Percentiles rank a stretch among this genome's conserved stretches.
Evolutionary conservation across 2,797 vertebrate genomes (phyloP).

Genomic region (Parauchenoglanis ngamensis): DNA sequence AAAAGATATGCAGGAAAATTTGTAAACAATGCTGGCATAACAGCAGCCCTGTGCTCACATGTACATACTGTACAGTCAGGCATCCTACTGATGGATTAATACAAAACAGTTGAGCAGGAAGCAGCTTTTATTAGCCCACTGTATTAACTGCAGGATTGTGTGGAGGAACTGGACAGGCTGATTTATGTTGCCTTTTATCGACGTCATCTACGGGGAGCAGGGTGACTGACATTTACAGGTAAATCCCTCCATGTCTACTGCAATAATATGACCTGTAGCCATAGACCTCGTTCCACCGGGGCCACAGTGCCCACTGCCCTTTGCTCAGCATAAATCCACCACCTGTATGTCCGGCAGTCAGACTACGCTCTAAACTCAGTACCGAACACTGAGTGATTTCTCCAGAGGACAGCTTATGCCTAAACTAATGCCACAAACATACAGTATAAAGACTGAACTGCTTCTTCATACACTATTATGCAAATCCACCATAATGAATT

Average conservation of each 20-base stretch:
- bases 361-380: slow-evolving; percentile 31
- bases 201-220: slow-evolving; percentile 59
- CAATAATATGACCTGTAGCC: slow-evolving; percentile 55
- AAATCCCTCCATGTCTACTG: slow-evolving; percentile 59
- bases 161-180: slow-evolving; percentile 37
- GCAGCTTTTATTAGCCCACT: slow-evolving; percentile 56
- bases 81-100: slow-evolving; percentile 27
- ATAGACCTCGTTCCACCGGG: not conserved
- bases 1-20: not conserved
- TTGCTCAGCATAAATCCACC: slow-evolving; percentile 50
- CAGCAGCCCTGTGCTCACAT: not conserved
- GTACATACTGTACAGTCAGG: not conserved
- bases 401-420: slow-evolving; percentile 12
- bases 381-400: slow-evolving; percentile 6
- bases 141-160: slow-evolving; percentile 54
- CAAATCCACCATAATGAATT: not conserved
- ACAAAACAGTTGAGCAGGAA: not conserved
- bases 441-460: not conserved
- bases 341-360: slow-evolving; percentile 5
- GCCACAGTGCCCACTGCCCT: slow-evolving; percentile 45
- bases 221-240: slow-evolving; percentile 68
- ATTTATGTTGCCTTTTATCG: slow-evolving; percentile 64
- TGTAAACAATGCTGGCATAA: not conserved
- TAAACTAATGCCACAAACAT: slow-evolving; percentile 25
- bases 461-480: not conserved